Base-by-base conservation (phyloP, 2,888 invertebrate species). In the Latheticus oryzae region DNA sequence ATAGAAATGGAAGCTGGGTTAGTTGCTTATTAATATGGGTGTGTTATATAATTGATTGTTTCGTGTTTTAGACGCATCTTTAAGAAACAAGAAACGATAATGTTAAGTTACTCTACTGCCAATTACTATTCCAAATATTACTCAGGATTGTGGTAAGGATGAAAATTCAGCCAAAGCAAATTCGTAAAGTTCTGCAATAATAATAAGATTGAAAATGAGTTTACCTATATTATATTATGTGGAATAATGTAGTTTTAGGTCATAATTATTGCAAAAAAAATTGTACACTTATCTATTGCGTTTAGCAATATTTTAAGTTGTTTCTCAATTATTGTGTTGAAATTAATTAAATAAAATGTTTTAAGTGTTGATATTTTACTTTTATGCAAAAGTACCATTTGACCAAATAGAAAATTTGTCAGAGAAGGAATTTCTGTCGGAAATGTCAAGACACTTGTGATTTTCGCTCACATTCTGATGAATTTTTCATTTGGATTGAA, bases 11-110 rank as follows among this genome's bases (percentile, higher is more conserved):
- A 50, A 16, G 11, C 23, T 17, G 55, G 55, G 59, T 55, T 59
- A 51, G 55, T 54, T 47, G 23, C 11, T 43, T 51, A n/a, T 7
- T n/a, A 5, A 16, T 16, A 15, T 5, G 28, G 30, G 15, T 24
- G 12, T 47, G 37, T 51, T 52, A 47, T 37, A 33, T 48, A 50
- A 59, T 43, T 43, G 30, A 42, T 55, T 53, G 28, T 45, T 17
- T 61, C 42, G 32, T 50, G 40, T 71, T 71, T 64, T 72, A 73
- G 73, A 73, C 73, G 32, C 73, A 70, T 69, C 71, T 73, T 47
- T 73, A 64, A 73, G 63, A 62, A 69, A 65, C 42, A 48, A 54
- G 23, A 54, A 55, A 30, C 45, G 21, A 57, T 61, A 62, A 60
- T 64, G 62, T 45, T 24, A 57, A 54, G 56, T 58, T 54, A 60